Base-by-base conservation (phyloP, 2,113 vertebrate genomes). In the Bujurquina vittata region DNA sequence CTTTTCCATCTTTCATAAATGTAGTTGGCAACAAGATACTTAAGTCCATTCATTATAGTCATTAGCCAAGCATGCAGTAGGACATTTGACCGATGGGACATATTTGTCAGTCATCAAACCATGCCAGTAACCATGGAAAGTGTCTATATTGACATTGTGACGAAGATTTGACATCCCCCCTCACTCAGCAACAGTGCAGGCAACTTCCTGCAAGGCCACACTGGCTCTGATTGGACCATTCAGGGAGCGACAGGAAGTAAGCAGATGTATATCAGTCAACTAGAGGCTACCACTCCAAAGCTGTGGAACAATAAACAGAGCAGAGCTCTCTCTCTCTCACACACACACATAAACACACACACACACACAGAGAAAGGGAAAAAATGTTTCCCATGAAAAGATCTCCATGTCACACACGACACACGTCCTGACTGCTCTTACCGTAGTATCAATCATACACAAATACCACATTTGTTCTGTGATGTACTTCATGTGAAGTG, bases 201-300 rank as follows among this genome's bases (percentile, higher is more conserved):
- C 60, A 65, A 84, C 86, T 91, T 88, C 89, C 92, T 87, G 81
- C 80, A 80, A 69, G 57, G 75, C 72, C 23, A 11, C 43, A 5
- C 23, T 12, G 49, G 46, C 80, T 88, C 57, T 69, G 79, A 92
- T 92, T 91, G 90, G 91, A 46, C 65, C 14, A 14, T 73, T 67
- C 0, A 15, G 60, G 65, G 63, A 84, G 85, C 85, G 83, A 90
- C 90, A 91, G 94, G 93, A 94, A 92, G 46, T 46, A 40, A 17
- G 37, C 43, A 90, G 87, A 91, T 77, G 76, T 93, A 92, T 92
- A 93, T 94, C 93, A 94, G 87, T 94, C 92, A 93, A 57, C 89
- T 89, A 82, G 80, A 85, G 82, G 79, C 75, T 83, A 87, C 56
- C 58, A 26, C 65, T 84, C 78, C 33, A 77, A 77, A 55, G 73